phyloP scores from a whole-genome alignment of 2,113 vertebrate species.

The Oncorhynchus clarkii region DNA sequence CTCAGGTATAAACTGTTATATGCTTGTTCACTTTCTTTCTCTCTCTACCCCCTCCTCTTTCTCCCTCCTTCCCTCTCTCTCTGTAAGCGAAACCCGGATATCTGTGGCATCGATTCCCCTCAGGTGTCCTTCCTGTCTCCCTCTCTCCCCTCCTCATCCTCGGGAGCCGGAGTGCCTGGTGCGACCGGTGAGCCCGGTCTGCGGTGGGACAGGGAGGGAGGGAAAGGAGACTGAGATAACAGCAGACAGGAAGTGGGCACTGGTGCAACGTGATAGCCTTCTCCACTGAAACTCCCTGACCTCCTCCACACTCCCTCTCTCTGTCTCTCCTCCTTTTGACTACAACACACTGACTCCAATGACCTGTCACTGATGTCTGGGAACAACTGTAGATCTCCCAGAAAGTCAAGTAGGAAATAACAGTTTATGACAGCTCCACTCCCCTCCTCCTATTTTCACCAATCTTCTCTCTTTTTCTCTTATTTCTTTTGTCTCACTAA shows the following conservation, averaged over 20 bases:
- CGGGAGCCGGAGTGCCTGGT: slow-evolving; percentile 67
- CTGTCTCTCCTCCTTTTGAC: slow-evolving; percentile 24
- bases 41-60: slow-evolving; percentile 13
- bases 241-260: slow-evolving; percentile 70
- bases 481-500: neutral
- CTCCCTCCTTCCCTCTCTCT: slow-evolving; percentile 20
- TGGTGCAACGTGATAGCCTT: slow-evolving; percentile 71
- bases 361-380: no score
- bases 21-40: slow-evolving; percentile 5
- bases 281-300: slow-evolving; percentile 46
- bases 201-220: slow-evolving; percentile 55
- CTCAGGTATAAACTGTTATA: no score
- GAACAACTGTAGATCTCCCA: no score
- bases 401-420: no score
- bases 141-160: slow-evolving; percentile 61
- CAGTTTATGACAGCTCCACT: neutral
- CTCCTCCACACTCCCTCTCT: slow-evolving; percentile 16
- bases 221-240: slow-evolving; percentile 67
- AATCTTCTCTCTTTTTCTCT: neutral
- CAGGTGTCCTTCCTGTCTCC: slow-evolving; percentile 81
- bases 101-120: slow-evolving; percentile 76
- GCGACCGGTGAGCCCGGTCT: slow-evolving; percentile 52
- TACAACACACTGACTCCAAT: slow-evolving; percentile 6
- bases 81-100: slow-evolving; percentile 73
- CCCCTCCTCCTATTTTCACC: neutral